These are phyloP conservation scores for Heliconius charithonia DNA, from an alignment of 2,888 invertebrate genomes.

Conservation along the genomic window DNA sequence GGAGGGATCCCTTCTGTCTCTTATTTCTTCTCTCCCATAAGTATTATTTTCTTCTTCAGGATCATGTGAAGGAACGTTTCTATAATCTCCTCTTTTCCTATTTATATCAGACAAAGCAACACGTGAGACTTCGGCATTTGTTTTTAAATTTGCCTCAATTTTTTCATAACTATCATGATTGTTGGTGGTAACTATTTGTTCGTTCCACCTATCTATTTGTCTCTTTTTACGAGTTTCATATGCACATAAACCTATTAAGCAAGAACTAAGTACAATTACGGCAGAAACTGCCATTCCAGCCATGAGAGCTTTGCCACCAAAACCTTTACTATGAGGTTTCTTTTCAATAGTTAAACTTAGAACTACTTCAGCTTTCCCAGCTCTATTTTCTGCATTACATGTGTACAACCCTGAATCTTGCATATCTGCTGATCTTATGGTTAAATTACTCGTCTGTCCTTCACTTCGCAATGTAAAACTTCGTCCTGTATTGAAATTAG, in stretches of 20 bases:
- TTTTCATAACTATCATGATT: slow-evolving; percentile 88
- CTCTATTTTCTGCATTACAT: slow-evolving; percentile 91
- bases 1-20: slow-evolving; percentile 61
- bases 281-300: slow-evolving; percentile 88
- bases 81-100: slow-evolving; percentile 87
- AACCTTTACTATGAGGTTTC: slow-evolving; percentile 84
- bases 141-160: slow-evolving; percentile 88
- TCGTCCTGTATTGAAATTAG: slow-evolving; percentile 80
- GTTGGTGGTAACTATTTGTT: slow-evolving; percentile 77
- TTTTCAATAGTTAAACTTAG: slow-evolving; percentile 88
- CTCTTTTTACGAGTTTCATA: slow-evolving; percentile 86
- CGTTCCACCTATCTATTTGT: slow-evolving; percentile 80
- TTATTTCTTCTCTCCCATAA: slow-evolving; percentile 61
- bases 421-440: slow-evolving; percentile 87
- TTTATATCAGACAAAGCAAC: slow-evolving; percentile 65
- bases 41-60: slow-evolving; percentile 85
- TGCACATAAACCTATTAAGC: slow-evolving; percentile 87
- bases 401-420: slow-evolving; percentile 90
- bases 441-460: slow-evolving; percentile 88
- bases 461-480: slow-evolving; percentile 87
- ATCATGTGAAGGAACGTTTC: slow-evolving; percentile 88
- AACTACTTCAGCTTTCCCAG: slow-evolving; percentile 89
- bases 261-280: slow-evolving; percentile 86
- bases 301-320: slow-evolving; percentile 85
- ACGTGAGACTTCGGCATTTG: slow-evolving; percentile 65